These are phyloP conservation scores for Copidosoma floridanum DNA, from an alignment of 1,140 invertebrate genomes.

Conservation along the genomic window DNA sequence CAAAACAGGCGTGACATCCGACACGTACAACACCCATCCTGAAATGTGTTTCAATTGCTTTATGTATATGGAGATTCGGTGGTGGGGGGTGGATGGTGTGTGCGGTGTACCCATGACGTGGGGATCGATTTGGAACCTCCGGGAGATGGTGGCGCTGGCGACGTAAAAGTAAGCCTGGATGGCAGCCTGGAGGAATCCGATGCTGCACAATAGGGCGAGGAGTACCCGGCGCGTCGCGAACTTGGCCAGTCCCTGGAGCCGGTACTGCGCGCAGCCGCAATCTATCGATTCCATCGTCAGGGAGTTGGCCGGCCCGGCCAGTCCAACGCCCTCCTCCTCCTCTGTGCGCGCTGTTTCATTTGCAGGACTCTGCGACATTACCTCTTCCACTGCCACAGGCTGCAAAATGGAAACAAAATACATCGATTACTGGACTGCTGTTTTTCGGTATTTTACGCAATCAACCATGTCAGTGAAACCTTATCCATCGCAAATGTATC, in stretches of 20 bases:
- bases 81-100: not conserved
- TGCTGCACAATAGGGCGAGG: slow-evolving; percentile 54
- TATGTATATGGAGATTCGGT: no score
- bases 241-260: slow-evolving; percentile 59
- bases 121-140: slow-evolving; percentile 55
- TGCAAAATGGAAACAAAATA: no score
- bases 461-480: no score
- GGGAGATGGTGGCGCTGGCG: slow-evolving; percentile 57
- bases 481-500: no score
- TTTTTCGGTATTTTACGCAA: no score
- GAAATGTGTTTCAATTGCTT: slow-evolving; percentile 13
- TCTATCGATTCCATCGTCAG: slow-evolving; percentile 58
- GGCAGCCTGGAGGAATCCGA: slow-evolving; percentile 59
- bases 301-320: slow-evolving; percentile 52
- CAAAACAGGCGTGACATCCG: slow-evolving; percentile 58
- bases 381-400: no score
- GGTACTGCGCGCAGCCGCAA: slow-evolving; percentile 60
- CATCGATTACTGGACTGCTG: no score
- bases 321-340: slow-evolving; percentile 46
- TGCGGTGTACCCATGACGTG: slow-evolving; percentile 53
- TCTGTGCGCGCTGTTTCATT: slow-evolving; percentile 48
- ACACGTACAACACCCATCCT: slow-evolving; percentile 62
- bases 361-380: slow-evolving; percentile 42
- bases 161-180: slow-evolving; percentile 59
- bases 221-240: slow-evolving; percentile 60